Evolutionary conservation across 37 sponge, comb jelly and placozoan species (phyloP), one percentile per base, ranked within the genome.

Genomic region (Beroe forskalii): DNA sequence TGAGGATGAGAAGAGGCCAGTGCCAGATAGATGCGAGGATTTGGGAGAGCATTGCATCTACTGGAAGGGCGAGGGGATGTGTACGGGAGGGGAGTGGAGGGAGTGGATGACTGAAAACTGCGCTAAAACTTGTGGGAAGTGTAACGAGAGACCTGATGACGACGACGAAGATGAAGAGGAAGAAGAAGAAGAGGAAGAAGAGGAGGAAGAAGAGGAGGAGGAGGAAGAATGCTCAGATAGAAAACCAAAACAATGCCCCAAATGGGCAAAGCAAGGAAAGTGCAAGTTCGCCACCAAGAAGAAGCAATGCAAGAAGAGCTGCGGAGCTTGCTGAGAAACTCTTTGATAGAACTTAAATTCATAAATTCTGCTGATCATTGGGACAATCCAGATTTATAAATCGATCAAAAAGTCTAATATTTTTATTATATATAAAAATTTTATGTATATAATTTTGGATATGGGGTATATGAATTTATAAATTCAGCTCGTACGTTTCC

Each of bases 51-150:
- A 80, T 37, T 80, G 86, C 35, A 2, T n/a, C 25, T 80, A 39
- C 86, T 80, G 86, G 86, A 6, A 43, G 1, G 55, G 19, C 4
- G 25, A 23, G 28, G 55, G 55, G n/a, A 42, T 28, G 27, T 80
- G 86, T 38, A 42, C 86, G 8, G 3, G 30, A 24, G 28, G 3
- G 22, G 23, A 35, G 28, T 80, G 35, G 20, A 9, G 23, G 44
- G 86, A 80, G 1, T 80, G 44, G 55, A 80, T 80, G 86, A 0
- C 30, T 44, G 55, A 41, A 24, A 80, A 43, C 30, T 80, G 86
- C 28, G 35, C 9, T 22, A 41, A 43, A 22, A 42, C 30, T 6
- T 80, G 86, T 23, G 48, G 40, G 24, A 41, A 0, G 2, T 80
- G 86, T 36, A 33, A 17, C 17, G 28, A 27, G 24, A 17, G 17